Conservation (phyloP, 2,888 invertebrate species). For the Tineola bisselliella region DNA sequence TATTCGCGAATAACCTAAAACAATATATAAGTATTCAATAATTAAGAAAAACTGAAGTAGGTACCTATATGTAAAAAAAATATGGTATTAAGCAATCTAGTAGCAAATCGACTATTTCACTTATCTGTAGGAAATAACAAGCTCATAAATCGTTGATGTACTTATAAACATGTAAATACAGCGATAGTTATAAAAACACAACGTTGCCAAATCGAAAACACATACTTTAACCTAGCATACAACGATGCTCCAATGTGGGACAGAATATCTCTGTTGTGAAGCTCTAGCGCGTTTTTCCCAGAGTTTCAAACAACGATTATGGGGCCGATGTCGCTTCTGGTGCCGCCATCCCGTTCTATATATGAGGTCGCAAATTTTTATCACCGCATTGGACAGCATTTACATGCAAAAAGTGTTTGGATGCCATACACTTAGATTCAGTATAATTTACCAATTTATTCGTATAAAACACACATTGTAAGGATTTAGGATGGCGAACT, state of each 20-base stretch:
- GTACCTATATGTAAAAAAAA: too few relatives aligned
- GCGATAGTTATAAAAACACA: not conserved
- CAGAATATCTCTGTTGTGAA: slow-evolving; percentile 16
- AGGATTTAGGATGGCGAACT: not conserved
- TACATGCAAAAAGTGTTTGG: slow-evolving; percentile 13
- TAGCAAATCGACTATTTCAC: too few relatives aligned
- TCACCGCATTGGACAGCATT: slow-evolving; percentile 16
- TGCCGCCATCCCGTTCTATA: slow-evolving; percentile 15
- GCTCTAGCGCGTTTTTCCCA: slow-evolving; percentile 30
- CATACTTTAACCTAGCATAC: not conserved
- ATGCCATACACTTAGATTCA: slow-evolving; percentile 9
- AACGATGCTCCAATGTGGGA: slow-evolving; percentile 15
- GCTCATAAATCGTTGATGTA: too few relatives aligned
- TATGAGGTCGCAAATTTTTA: slow-evolving; percentile 35
- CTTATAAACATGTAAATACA: not conserved
- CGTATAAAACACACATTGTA: slow-evolving; percentile 7
- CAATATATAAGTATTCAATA: too few relatives aligned
- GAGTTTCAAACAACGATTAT: slow-evolving; percentile 35
- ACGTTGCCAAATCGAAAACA: slow-evolving; percentile 6
- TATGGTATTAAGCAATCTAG: too few relatives aligned
- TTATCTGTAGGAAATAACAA: too few relatives aligned
- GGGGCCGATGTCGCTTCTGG: slow-evolving; percentile 21
- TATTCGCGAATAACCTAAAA: too few relatives aligned
- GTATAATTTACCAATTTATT: slow-evolving; percentile 12
- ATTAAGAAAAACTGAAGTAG: too few relatives aligned